Base-by-base conservation (phyloP, 2,797 vertebrate species). In the Zonotrichia albicollis region DNA sequence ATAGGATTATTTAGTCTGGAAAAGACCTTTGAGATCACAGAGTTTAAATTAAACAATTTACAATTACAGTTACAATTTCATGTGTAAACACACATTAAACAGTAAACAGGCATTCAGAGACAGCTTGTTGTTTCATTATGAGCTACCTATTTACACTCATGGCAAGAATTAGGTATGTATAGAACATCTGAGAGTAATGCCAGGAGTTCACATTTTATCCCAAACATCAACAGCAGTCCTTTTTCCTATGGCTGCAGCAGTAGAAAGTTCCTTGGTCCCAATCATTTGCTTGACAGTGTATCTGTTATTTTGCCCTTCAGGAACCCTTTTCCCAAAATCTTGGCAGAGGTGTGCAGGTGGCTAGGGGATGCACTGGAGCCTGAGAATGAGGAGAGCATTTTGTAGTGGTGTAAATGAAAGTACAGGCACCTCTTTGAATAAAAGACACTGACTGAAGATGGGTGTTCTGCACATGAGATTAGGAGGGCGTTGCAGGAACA, bases 401-500 rank as follows among this genome's bases (percentile, higher is more conserved):
- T 77, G 14, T 55, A 17, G 54, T 32, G 11, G 5, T 45, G 6
- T 43, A 46, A 67, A 53, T 50, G 23, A 7, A 88, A 86, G 42
- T 23, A 14, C 4, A 29, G 25, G 2, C 34, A 61, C 13, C 8
- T 22, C 16, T 78, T 43, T 62, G 17, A 88, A 16, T 11, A 61
- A 57, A 79, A 58, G 21, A 5, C 3, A 2, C 50, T 53, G 67
- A 6, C 48, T 58, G 25, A 46, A 75, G 40, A 11, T 25, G 27
- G 4, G 13, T 38, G 11, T 27, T 45, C 42, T 22, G 10, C 8
- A 16, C 0, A 0, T 34, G 43, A 73, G 43, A n/a, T 40, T 26
- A 84, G 48, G 2, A 46, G 12, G 14, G 5, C 9, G 11, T 62
- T 74, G 57, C 13, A 76, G 29, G 11, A 77, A 18, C 8, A 10